phyloP scores from a whole-genome alignment of 2,888 invertebrate genomes.

The Pasiphila rectangulata region DNA sequence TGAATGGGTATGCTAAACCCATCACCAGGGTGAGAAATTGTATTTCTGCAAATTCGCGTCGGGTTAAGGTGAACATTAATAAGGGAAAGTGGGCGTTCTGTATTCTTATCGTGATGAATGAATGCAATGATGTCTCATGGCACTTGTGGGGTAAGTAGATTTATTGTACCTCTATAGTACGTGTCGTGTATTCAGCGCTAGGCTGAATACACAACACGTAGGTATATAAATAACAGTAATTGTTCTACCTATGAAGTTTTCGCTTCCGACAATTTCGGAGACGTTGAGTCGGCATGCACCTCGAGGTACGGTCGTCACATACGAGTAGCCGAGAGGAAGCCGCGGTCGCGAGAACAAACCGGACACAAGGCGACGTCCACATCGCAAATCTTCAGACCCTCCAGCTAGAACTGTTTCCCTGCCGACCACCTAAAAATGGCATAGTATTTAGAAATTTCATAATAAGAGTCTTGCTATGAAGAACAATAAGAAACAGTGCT shows the following conservation, averaged over 20 bases:
- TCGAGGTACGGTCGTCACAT: slow-evolving; percentile 90
- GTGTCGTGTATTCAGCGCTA: no score
- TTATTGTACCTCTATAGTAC: not conserved
- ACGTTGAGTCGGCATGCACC: slow-evolving; percentile 94
- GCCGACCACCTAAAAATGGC: slow-evolving; percentile 88
- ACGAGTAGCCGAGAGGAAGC: slow-evolving; percentile 90
- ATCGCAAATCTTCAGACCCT: slow-evolving; percentile 62
- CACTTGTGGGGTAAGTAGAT: not conserved
- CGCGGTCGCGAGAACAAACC: slow-evolving; percentile 92
- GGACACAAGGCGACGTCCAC: slow-evolving; percentile 86
- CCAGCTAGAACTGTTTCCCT: slow-evolving; percentile 92
- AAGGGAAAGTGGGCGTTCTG: slow-evolving; percentile 51
- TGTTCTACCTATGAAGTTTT: slow-evolving; percentile 90
- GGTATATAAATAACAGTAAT: slow-evolving; percentile 4
- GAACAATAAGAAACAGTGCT: no score
- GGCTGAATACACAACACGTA: no score
- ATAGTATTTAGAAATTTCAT: not conserved
- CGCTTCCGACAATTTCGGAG: slow-evolving; percentile 89
- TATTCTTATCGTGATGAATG: slow-evolving; percentile 53
- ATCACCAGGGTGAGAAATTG: slow-evolving; percentile 45
- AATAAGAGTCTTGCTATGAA: not conserved
- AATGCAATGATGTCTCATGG: slow-evolving; percentile 38
- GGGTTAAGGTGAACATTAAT: slow-evolving; percentile 48
- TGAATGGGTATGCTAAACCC: slow-evolving; percentile 36
- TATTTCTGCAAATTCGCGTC: slow-evolving; percentile 47